Percentiles rank a stretch among this genome's conserved stretches.
Evolutionary conservation across 2,113 vertebrate species (phyloP).

Genomic region (Echinops telfairi): DNA sequence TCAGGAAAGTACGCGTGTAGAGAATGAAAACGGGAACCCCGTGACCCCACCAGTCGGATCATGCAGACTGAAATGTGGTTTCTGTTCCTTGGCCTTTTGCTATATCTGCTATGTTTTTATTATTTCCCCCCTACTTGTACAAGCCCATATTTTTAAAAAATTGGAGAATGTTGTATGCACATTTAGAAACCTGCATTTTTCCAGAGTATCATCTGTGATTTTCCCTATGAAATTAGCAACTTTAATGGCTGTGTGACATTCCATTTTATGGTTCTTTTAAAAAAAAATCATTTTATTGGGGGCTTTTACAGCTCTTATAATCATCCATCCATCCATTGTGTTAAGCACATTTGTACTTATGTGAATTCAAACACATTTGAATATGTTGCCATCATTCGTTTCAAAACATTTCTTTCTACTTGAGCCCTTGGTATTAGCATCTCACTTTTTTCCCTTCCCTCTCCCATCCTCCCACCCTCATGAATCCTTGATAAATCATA

Average conservation of each 20-base stretch:
- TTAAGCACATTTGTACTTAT: too few species aligned
- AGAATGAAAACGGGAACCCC: not conserved
- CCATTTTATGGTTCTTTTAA: not conserved
- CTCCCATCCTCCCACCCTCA: too few species aligned
- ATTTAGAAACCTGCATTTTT: not conserved
- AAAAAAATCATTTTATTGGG: not conserved
- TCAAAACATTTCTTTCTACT: too few species aligned
- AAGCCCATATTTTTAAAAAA: not conserved
- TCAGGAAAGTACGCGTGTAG: not conserved
- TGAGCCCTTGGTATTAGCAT: too few species aligned
- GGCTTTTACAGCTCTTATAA: too few species aligned
- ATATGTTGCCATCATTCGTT: too few species aligned
- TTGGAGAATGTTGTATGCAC: not conserved
- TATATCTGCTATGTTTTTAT: not conserved
- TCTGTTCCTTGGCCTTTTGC: not conserved
- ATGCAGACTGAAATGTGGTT: conserved; percentile 17
- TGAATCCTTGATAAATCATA: too few species aligned
- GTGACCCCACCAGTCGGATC: not conserved
- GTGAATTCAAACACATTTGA: too few species aligned
- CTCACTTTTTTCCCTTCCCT: too few species aligned
- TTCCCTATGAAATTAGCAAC: not conserved
- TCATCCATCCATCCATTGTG: too few species aligned
- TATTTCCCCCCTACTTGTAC: not conserved
- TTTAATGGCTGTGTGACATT: not conserved
- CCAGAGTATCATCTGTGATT: not conserved